Conservation (phyloP, 2,797 vertebrate genomes). For the Poeciliopsis turneri region DNA sequence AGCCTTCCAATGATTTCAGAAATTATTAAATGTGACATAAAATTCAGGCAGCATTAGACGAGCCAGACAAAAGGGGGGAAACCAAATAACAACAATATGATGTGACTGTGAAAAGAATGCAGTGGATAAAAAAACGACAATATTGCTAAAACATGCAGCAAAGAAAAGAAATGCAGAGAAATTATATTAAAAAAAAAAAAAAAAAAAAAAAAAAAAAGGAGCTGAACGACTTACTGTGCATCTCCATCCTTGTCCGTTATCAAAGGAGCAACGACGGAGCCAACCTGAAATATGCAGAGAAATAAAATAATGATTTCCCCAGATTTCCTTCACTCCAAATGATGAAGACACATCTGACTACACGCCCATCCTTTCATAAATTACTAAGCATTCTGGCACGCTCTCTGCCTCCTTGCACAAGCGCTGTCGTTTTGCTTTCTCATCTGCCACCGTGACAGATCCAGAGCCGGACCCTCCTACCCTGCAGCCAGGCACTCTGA, state of each 20-base stretch:
- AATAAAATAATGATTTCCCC: constrained; percentile 12
- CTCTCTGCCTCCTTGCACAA: constrained; percentile 12
- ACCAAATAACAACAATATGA: background rate
- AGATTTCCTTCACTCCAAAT: background rate
- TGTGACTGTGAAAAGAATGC: background rate
- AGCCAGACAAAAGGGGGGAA: background rate
- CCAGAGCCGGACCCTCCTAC: constrained; percentile 3
- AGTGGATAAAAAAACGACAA: background rate
- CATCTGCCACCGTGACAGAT: constrained; percentile 1
- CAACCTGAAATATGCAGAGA: constrained; percentile 60
- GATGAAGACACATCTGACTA: background rate
- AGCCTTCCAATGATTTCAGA: background rate
- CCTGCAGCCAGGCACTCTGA: constrained; percentile 28
- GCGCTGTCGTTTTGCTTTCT: constrained; percentile 16
- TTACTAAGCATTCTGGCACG: constrained; percentile 17
- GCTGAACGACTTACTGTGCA: constrained; percentile 75
- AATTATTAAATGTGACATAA: background rate
- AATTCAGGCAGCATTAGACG: background rate
- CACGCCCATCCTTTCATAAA: constrained; percentile 15
- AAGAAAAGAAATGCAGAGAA: background rate
- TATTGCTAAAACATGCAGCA: too few species aligned
- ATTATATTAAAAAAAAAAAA: background rate
- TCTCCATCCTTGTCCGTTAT: constrained; percentile 71
- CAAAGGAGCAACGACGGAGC: constrained; percentile 52
- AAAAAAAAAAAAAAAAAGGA: background rate